phyloP scores from a whole-genome alignment of 2,888 invertebrate genomes.

The Hermaeophaga mercurialis region DNA sequence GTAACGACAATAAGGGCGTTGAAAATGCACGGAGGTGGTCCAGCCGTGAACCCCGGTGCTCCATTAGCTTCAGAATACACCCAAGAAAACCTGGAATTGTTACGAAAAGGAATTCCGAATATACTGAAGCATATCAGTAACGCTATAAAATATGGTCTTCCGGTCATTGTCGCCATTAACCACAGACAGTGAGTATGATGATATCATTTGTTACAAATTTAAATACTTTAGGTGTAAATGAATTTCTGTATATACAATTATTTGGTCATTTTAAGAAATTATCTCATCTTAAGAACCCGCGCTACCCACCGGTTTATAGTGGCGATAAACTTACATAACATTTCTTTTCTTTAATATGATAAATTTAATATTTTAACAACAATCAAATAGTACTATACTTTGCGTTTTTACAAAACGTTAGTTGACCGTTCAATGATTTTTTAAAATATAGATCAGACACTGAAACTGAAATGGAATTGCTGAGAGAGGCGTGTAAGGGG shows the following conservation, averaged over 20 bases:
- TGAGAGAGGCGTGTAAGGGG: conserved; percentile 71
- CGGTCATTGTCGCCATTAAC: conserved; percentile 94
- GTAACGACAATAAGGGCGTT: conserved; percentile 93
- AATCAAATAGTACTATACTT: too few relatives aligned
- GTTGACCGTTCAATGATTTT: too few relatives aligned
- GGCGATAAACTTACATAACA: too few relatives aligned
- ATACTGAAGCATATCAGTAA: conserved; percentile 93
- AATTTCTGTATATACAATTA: too few relatives aligned
- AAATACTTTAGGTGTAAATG: too few relatives aligned
- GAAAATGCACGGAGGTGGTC: conserved; percentile 99
- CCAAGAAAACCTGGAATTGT: conserved; percentile 84
- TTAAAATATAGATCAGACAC: conserved; percentile 75
- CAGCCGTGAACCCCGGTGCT: conserved; percentile 82
- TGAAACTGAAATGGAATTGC: conserved; percentile 77
- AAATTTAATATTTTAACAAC: too few relatives aligned
- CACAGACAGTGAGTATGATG: conserved; percentile 69
- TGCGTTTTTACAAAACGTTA: too few relatives aligned
- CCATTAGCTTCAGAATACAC: conserved; percentile 84
- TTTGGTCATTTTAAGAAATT: too few relatives aligned
- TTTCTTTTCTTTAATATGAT: too few relatives aligned
- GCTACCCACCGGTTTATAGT: too few relatives aligned
- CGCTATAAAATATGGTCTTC: conserved; percentile 85
- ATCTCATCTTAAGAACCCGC: too few relatives aligned
- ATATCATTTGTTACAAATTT: too few relatives aligned
- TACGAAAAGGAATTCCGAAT: conserved; percentile 87